These are phyloP conservation scores for Caretta caretta DNA, from an alignment of 2,113 vertebrate genomes.

Conservation along the genomic window DNA sequence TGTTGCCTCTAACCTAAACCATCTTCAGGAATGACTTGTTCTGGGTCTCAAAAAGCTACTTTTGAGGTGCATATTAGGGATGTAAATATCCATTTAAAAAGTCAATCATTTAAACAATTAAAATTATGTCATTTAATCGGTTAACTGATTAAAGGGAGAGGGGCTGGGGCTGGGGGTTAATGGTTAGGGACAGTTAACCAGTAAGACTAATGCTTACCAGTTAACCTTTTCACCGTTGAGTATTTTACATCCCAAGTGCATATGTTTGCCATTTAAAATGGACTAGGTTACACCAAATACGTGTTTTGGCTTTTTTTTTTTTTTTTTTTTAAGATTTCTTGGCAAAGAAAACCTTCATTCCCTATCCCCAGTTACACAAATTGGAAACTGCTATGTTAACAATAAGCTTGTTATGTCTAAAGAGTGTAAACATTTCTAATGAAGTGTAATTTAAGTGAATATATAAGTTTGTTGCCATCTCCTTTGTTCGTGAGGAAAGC, in stretches of 20 bases:
- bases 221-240: too few species aligned
- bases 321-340: not conserved
- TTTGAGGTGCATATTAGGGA: not conserved
- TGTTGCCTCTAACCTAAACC: not conserved
- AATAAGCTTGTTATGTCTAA: not conserved
- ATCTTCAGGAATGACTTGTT: not conserved
- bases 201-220: too few species aligned
- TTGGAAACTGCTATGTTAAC: not conserved
- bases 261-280: not conserved
- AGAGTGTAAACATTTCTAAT: not conserved
- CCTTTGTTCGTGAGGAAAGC: not conserved
- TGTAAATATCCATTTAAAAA: too few species aligned
- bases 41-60: not conserved
- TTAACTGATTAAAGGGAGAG: too few species aligned
- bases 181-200: too few species aligned
- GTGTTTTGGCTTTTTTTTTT: too few species aligned
- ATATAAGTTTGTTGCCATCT: not conserved
- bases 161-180: too few species aligned
- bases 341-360: not conserved
- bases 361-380: not conserved
- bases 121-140: too few species aligned
- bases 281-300: not conserved
- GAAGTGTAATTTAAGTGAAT: not conserved
- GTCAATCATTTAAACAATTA: too few species aligned
- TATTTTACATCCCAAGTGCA: too few species aligned